Evolutionary conservation across 2,888 invertebrate genomes (phyloP).

Genomic region (Dasypolia templi): DNA sequence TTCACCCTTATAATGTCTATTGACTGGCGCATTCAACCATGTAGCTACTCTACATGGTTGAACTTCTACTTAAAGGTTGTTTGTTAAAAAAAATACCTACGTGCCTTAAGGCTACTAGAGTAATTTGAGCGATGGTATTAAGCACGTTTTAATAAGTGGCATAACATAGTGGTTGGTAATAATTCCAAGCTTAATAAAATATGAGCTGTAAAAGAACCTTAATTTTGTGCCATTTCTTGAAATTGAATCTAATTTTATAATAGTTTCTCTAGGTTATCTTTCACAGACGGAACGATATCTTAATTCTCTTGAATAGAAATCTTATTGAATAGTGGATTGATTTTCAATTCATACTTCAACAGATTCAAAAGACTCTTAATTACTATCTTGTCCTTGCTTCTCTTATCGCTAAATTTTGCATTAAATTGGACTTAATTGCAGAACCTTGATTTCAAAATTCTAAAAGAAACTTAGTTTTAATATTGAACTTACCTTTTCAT

Average conservation of each 20-base stretch:
- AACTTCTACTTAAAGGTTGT: not conserved
- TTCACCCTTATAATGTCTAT: not conserved
- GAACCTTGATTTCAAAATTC: not conserved
- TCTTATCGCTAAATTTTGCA: slow-evolving; percentile 33
- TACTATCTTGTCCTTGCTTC: slow-evolving; percentile 10
- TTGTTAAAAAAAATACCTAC: too few relatives aligned
- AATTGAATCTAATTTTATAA: not conserved
- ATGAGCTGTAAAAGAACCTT: not conserved
- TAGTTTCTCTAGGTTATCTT: slow-evolving; percentile 8
- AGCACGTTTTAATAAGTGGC: not conserved
- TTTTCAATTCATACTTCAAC: slow-evolving; percentile 38
- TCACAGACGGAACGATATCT: slow-evolving; percentile 8
- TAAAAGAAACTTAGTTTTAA: not conserved
- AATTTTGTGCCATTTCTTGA: not conserved
- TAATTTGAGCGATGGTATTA: not conserved
- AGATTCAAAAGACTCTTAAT: slow-evolving; percentile 39
- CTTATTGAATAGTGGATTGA: slow-evolving; percentile 39
- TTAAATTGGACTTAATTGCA: slow-evolving; percentile 25
- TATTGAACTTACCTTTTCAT: slow-evolving; percentile 84
- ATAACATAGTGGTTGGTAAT: not conserved
- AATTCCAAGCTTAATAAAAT: not conserved
- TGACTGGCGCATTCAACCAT: not conserved
- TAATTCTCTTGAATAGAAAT: slow-evolving; percentile 33
- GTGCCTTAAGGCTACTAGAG: not conserved
- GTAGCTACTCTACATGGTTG: not conserved